A percentile compares a stretch with the other conserved stretches of the same genome.
Conservation (phyloP, 2,797 vertebrate genomes). For the Hemitrygon akajei region DNA sequence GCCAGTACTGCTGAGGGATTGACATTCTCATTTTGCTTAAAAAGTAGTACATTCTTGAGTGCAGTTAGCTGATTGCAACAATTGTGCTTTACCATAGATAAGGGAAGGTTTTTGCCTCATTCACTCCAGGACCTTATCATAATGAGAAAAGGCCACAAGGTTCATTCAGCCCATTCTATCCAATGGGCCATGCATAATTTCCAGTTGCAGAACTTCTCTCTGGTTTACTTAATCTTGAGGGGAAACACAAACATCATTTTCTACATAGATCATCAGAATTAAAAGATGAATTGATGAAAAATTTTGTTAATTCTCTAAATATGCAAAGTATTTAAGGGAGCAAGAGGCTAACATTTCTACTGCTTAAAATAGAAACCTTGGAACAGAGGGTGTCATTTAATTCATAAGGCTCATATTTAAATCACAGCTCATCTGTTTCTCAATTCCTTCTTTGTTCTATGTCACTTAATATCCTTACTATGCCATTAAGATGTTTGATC, state of each 20-base stretch:
- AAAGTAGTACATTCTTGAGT: background rate
- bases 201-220: background rate
- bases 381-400: background rate
- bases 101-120: background rate
- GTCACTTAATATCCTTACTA: background rate
- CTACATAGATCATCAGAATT: background rate
- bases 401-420: background rate
- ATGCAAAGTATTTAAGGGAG: background rate
- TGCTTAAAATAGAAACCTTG: background rate
- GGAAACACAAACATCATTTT: background rate
- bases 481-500: background rate
- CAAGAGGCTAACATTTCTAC: background rate
- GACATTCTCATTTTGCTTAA: background rate
- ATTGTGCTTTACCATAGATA: background rate
- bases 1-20: background rate
- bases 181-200: conserved; percentile 15
- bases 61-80: no score
- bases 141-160: background rate
- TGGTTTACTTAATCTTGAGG: background rate
- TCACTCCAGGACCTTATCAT: background rate
- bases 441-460: background rate
- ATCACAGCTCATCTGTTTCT: background rate
- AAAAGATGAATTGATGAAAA: background rate
- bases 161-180: background rate
- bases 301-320: background rate